These are phyloP conservation scores for Kradibia gibbosae DNA, from an alignment of 1,140 invertebrate species.

Conservation along the genomic window DNA sequence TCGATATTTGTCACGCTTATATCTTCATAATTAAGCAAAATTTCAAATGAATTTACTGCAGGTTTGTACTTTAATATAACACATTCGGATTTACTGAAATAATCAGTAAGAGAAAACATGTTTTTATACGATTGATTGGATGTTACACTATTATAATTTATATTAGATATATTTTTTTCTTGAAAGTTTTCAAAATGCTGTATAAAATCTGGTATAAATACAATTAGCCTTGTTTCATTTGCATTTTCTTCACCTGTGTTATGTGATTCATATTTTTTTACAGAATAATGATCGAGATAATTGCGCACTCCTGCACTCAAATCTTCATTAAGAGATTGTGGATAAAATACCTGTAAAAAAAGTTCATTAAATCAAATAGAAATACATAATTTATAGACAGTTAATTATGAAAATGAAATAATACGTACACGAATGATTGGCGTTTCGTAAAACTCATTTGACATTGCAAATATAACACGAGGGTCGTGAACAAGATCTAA, in stretches of 20 bases:
- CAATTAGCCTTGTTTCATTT: constrained; percentile 34
- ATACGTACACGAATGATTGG: constrained; percentile 59
- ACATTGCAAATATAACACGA: constrained; percentile 64
- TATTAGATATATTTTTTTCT: constrained; percentile 39
- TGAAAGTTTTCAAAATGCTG: constrained; percentile 53
- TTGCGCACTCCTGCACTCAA: constrained; percentile 54
- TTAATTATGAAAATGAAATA: constrained; percentile 32
- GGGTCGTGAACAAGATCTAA: constrained; percentile 64
- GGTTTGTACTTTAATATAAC: constrained; percentile 36
- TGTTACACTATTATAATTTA: constrained; percentile 14
- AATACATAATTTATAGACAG: constrained; percentile 55
- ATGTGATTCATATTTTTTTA: constrained; percentile 13
- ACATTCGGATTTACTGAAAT: constrained; percentile 43
- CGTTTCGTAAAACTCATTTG: constrained; percentile 62
- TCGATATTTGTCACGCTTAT: neutral
- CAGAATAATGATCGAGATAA: constrained; percentile 58
- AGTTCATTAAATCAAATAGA: neutral
- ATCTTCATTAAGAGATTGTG: constrained; percentile 57
- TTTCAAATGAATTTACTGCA: constrained; percentile 28
- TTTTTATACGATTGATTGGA: constrained; percentile 14
- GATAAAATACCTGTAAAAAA: constrained; percentile 57
- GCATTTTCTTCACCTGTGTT: neutral
- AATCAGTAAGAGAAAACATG: constrained; percentile 45
- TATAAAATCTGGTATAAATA: constrained; percentile 54
- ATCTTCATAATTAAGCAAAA: constrained; percentile 41